Evolutionary conservation across 2,113 vertebrate genomes (phyloP).

Genomic region (Leiothrix lutea): DNA sequence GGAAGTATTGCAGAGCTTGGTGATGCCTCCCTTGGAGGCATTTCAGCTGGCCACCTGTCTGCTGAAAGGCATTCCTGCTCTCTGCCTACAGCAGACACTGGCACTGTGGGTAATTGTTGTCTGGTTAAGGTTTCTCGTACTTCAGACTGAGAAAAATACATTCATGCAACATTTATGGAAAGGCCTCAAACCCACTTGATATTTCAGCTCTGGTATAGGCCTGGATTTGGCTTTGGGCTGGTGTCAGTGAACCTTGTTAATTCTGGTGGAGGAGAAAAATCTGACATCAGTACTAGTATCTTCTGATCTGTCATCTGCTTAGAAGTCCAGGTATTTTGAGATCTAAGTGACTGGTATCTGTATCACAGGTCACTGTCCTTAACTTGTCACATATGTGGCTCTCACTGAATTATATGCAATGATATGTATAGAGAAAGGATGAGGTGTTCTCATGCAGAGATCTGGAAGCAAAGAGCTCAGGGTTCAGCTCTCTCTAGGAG

Average conservation of each 20-base stretch:
- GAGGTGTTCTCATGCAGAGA: neutral
- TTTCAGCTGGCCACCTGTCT: neutral
- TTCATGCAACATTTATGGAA: neutral
- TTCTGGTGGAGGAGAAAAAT: neutral
- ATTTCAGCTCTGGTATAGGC: neutral
- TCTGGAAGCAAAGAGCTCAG: neutral
- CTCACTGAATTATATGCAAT: neutral
- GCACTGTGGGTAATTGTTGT: neutral
- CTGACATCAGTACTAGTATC: neutral
- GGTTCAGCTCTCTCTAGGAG: neutral
- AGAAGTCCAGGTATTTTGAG: neutral
- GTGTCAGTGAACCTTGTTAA: accelerated
- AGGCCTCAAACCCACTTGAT: neutral
- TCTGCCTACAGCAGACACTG: neutral
- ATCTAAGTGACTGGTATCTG: neutral
- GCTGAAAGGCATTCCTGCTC: neutral
- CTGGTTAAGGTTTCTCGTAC: neutral
- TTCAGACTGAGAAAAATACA: neutral
- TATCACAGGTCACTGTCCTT: neutral
- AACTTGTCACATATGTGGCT: neutral
- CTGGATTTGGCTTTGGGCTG: neutral
- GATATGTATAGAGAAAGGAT: neutral
- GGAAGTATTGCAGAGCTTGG: neutral
- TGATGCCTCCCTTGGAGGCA: neutral
- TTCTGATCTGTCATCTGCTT: neutral